Conservation (phyloP, 2,113 vertebrate genomes). For the Nanorana parkeri region DNA sequence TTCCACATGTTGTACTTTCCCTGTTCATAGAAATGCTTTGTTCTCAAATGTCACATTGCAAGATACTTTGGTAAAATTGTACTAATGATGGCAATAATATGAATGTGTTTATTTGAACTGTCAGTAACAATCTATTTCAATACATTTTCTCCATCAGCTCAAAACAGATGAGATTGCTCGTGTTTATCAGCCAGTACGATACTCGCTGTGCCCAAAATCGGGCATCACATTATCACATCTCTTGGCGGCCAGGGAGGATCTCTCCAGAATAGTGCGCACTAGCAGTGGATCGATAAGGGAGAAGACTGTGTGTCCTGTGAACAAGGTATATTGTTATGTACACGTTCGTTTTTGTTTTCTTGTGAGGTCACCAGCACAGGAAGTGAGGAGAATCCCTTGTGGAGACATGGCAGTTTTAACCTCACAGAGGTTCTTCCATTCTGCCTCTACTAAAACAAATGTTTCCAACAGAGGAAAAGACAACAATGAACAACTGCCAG, state of each 20-base stretch:
- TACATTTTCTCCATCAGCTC: slow-evolving; percentile 62
- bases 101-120: not conserved
- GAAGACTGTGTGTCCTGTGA: slow-evolving; percentile 87
- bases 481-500: too few species aligned
- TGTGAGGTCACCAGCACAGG: too few species aligned
- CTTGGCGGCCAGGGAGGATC: slow-evolving; percentile 89
- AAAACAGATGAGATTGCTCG: slow-evolving; percentile 91
- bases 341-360: not conserved
- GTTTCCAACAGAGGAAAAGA: too few species aligned
- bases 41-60: not conserved
- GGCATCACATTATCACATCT: slow-evolving; percentile 80
- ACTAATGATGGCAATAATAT: not conserved
- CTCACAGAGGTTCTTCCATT: too few species aligned
- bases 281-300: slow-evolving; percentile 87
- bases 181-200: slow-evolving; percentile 90
- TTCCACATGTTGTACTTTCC: not conserved
- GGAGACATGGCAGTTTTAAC: too few species aligned
- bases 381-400: too few species aligned
- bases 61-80: not conserved
- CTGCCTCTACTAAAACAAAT: too few species aligned
- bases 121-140: too few species aligned
- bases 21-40: not conserved
- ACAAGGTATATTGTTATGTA: slow-evolving; percentile 79
- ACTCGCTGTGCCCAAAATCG: slow-evolving; percentile 78
- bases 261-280: slow-evolving; percentile 90